phyloP scores from a whole-genome alignment of 2,113 vertebrate genomes.

The Heterotilapia buettikoferi region DNA sequence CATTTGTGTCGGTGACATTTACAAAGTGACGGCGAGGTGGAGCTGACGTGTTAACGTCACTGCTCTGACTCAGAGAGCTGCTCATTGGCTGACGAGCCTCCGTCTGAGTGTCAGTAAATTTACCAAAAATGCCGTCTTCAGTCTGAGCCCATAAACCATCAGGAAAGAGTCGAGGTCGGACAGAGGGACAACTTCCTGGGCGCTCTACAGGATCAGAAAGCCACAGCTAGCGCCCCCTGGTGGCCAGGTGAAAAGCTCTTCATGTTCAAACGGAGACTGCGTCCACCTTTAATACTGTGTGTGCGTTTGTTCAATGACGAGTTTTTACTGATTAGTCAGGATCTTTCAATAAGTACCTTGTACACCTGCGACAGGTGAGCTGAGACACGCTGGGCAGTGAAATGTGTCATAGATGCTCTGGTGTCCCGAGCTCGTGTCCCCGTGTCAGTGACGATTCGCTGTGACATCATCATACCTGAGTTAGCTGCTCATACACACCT shows the following conservation, averaged over 20 bases:
- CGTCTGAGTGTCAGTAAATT: neutral
- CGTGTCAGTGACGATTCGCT: neutral
- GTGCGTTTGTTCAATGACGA: neutral
- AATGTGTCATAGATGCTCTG: neutral
- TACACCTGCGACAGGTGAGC: neutral
- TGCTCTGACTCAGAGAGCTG: neutral
- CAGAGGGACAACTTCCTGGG: fast-evolving
- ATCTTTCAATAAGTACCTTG: no score
- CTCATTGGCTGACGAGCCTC: neutral
- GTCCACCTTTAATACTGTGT: neutral
- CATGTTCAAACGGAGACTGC: neutral
- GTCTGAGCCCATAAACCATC: neutral
- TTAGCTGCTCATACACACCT: neutral
- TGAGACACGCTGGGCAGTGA: neutral
- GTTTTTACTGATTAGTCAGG: neutral
- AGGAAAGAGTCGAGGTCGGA: neutral
- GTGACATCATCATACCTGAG: neutral
- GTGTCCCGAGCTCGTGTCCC: fast-evolving
- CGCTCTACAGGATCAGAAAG: neutral
- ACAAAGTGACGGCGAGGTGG: neutral
- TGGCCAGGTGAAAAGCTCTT: fast-evolving
- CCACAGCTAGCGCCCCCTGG: neutral
- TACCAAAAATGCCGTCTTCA: fast-evolving
- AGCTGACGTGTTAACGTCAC: neutral
- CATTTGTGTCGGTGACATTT: neutral